Evolutionary conservation across 1,140 invertebrate genomes (phyloP), one percentile per base, ranked within the genome.

Genomic region (Platorchestia sp.): DNA sequence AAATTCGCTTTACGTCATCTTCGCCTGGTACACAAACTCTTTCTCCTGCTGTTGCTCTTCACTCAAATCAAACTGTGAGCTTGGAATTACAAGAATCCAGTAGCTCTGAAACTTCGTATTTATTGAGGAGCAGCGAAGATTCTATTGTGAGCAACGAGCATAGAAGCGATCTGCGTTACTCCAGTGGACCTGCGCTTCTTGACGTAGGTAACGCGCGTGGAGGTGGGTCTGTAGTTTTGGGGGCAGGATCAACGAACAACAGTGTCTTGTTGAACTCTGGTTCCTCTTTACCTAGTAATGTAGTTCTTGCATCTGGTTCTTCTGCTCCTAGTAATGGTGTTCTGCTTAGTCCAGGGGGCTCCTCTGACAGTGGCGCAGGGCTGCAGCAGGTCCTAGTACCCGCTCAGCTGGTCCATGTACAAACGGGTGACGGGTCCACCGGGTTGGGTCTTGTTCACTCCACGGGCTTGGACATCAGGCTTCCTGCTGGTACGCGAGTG

Each of bases 341-440:
- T 53, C 89, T 95, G 45, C 95, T 91, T 42, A 95, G 95, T 95
- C 93, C 90, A 95, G 96, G 96, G 95, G 95, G 96, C 53, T n/a
- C 95, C 36, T 41, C 95, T 16, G 95, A 95, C 22, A 45, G 27
- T 95, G 86, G n/a, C 22, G 45, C 86, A 19, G 86, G 75, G 10
- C 95, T 96, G 42, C 96, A 96, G 86, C 96, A 96, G 87, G 95
- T 96, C n/a, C 86, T 96, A 45, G 45, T 96, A 51, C 96, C 96
- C 45, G 96, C 95, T 14, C 96, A 96, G 43, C 91, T 96, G 91
- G 95, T 96, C 36, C 96, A 96, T 87, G 96, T 96, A 45, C 96
- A 96, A 45, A 96, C 95, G 10, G 95, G 96, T 93, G 96, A 96
- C 95, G 96, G 96, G n/a, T 96, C 96, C 75, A 96, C 96, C 51